Percentiles rank a stretch among this genome's conserved stretches.
Conservation (phyloP, 2,888 invertebrate species). For the Synergus laeviventris region DNA sequence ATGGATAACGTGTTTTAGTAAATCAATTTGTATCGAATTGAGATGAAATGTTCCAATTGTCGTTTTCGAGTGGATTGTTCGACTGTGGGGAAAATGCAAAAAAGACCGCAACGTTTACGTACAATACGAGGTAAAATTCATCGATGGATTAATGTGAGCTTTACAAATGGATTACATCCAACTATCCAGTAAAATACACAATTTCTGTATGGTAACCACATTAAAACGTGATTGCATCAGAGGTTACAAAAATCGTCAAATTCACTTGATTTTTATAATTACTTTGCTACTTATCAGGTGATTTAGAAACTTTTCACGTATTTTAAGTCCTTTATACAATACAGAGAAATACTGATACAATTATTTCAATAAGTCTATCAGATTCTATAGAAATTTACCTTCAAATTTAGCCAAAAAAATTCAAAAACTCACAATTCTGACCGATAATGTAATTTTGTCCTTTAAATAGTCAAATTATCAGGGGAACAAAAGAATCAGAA, state of each 20-base stretch:
- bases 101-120: slow-evolving; percentile 17
- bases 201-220: background rate
- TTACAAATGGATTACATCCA: slow-evolving; percentile 27
- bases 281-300: no score
- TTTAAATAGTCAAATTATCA: background rate
- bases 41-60: background rate
- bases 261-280: no score
- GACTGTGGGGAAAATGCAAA: background rate
- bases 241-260: background rate
- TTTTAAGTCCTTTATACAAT: no score
- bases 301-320: no score
- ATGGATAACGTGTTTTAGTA: no score
- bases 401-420: no score
- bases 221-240: background rate
- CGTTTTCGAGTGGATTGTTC: background rate
- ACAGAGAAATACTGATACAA: no score
- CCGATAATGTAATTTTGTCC: no score
- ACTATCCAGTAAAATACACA: slow-evolving; percentile 17
- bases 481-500: background rate
- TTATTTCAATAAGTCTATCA: no score
- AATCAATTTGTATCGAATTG: background rate
- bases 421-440: no score
- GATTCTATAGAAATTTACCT: no score
- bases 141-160: slow-evolving; percentile 29
- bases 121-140: slow-evolving; percentile 7